phyloP scores from a whole-genome alignment of 2,888 invertebrate genomes.

The Drosophila falleni region DNA sequence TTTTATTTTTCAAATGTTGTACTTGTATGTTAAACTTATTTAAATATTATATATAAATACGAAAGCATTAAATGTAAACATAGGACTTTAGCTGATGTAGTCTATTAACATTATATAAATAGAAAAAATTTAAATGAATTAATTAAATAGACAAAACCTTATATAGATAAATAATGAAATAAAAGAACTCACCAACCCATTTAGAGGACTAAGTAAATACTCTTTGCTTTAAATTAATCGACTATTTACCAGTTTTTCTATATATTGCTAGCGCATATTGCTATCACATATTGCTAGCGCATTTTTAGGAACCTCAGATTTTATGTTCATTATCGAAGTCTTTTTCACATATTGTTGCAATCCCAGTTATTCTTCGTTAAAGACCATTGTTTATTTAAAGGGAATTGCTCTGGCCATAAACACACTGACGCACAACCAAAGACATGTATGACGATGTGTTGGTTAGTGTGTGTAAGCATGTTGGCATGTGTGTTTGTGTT shows the following conservation, averaged over 20 bases:
- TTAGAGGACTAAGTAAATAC: too few relatives aligned
- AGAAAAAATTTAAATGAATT: too few relatives aligned
- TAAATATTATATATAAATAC: too few relatives aligned
- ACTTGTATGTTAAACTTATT: too few relatives aligned
- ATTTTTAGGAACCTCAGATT: constrained; percentile 26
- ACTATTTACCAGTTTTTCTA: background rate
- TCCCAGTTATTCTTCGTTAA: constrained; percentile 37
- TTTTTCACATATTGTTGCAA: constrained; percentile 21
- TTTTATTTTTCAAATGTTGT: background rate
- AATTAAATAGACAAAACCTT: too few relatives aligned
- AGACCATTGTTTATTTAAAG: constrained; percentile 65
- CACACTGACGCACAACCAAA: constrained; percentile 16
- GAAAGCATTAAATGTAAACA: too few relatives aligned
- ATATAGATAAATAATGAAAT: too few relatives aligned
- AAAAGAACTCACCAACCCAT: too few relatives aligned
- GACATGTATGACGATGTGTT: constrained; percentile 17
- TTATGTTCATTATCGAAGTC: constrained; percentile 8
- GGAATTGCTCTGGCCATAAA: constrained; percentile 36
- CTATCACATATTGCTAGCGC: background rate
- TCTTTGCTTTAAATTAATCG: too few relatives aligned
- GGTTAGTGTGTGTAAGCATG: constrained; percentile 7
- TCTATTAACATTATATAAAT: too few relatives aligned
- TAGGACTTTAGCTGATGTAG: too few relatives aligned
- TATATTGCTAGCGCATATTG: background rate
- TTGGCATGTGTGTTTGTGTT: constrained; percentile 8